phyloP scores from a whole-genome alignment of 2,113 vertebrate genomes.

The Canis aureus region DNA sequence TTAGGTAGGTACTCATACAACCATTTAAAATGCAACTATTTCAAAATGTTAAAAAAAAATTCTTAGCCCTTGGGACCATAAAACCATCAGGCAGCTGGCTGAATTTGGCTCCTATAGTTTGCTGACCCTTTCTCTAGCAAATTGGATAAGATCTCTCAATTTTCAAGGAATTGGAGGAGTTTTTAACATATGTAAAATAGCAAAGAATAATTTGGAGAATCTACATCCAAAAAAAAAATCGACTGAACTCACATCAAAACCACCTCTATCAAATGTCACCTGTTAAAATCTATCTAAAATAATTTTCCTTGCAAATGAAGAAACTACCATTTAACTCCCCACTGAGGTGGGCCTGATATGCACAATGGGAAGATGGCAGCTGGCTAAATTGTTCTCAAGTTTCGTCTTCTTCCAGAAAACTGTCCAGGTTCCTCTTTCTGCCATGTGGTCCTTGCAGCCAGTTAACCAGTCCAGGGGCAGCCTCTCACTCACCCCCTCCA shows the following conservation, averaged over 20 bases:
- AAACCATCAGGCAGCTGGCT: background rate
- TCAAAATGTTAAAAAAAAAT: background rate
- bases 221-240: background rate
- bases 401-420: background rate
- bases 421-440: background rate
- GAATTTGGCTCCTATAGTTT: background rate
- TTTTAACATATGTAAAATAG: background rate
- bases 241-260: background rate
- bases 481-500: background rate
- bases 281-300: constrained; percentile 2
- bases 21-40: background rate
- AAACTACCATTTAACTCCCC: background rate
- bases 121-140: background rate
- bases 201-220: background rate
- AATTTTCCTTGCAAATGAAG: background rate
- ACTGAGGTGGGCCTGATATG: background rate
- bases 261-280: background rate
- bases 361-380: background rate
- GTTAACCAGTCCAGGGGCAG: background rate
- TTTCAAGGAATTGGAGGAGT: background rate
- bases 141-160: background rate
- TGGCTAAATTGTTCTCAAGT: background rate
- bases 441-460: background rate
- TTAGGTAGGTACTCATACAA: background rate
- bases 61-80: background rate